Evolutionary conservation across 2,888 invertebrate genomes (phyloP).

Genomic region (Lasioglossum leucozonium): DNA sequence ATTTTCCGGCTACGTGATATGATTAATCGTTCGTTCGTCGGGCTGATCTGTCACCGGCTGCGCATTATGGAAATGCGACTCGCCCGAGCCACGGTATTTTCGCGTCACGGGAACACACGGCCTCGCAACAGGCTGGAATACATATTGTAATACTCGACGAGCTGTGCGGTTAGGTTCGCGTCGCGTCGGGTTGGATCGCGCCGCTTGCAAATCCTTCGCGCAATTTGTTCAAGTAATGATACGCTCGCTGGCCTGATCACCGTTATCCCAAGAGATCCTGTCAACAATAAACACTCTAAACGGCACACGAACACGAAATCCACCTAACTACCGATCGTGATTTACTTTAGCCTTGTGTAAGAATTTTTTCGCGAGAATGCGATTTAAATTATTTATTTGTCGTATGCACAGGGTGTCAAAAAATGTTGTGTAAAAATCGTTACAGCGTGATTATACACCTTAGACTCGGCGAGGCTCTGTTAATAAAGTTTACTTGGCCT

Average conservation of each 20-base stretch:
- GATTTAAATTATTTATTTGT: too few species aligned
- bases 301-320: background rate
- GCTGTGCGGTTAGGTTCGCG: slow-evolving; percentile 29
- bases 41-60: slow-evolving; percentile 33
- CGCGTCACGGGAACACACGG: slow-evolving; percentile 37
- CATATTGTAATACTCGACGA: slow-evolving; percentile 38
- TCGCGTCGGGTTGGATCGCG: slow-evolving; percentile 10
- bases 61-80: slow-evolving; percentile 62
- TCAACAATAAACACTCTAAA: background rate
- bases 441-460: too few species aligned
- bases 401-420: too few species aligned
- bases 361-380: too few species aligned
- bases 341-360: too few species aligned
- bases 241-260: background rate
- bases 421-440: too few species aligned
- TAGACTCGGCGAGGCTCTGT: too few species aligned
- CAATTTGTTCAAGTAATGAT: slow-evolving; percentile 15
- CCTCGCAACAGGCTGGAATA: slow-evolving; percentile 27
- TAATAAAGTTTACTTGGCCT: too few species aligned
- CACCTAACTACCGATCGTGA: too few species aligned
- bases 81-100: slow-evolving; percentile 45
- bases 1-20: slow-evolving; percentile 49
- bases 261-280: background rate
- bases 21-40: slow-evolving; percentile 57
- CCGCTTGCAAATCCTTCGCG: slow-evolving; percentile 37